Base-by-base conservation (phyloP, 1,140 invertebrate genomes). In the Scaptodrosophila lebanonensis region DNA sequence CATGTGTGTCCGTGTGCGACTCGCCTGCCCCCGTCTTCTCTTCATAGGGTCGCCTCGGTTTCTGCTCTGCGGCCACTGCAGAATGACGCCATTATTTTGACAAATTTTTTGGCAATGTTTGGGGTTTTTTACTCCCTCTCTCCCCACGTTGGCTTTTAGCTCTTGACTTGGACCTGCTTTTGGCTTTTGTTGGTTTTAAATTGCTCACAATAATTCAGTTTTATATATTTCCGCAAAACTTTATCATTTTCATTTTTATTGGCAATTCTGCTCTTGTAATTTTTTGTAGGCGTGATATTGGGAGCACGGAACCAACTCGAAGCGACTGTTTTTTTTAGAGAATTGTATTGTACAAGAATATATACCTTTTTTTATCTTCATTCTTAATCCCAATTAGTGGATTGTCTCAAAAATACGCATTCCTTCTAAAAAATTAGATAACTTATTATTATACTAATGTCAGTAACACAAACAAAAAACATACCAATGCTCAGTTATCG, bases 41-140 rank as follows among this genome's bases (percentile, higher is more conserved):
- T 16, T 2, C 30, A 8, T 9, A 16, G 3, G 6, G 39, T 36
- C 54, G 16, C 15, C 18, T 38, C 17, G 16, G 27, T 15, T 52
- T 5, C 30, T 47, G 29, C 54, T 57, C 50, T 58, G 50, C 68
- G 73, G 64, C 75, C 69, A 79, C 70, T 82, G 75, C 70, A 71
- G 69, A 82, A 84, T 75, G 71, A 75, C 82, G 82, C 82, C 76
- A 84, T 84, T 84, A 77, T 77, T 82, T 84, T 84, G 75, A 84
- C 82, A 83, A 84, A 84, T 84, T 84, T 79, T 84, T 84, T 84
- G 82, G 82, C 82, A 84, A 68, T 66, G 67, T 38, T 39, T 51
- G 58, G 50, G 66, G 56, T 76, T 77, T 63, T 54, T 75, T 50
- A 45, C 57, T 51, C 13, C 56, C 25, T 35, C 52, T 8, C 12